These are phyloP conservation scores for Empis stercorea DNA, from an alignment of 2,888 invertebrate species.

Conservation along the genomic window DNA sequence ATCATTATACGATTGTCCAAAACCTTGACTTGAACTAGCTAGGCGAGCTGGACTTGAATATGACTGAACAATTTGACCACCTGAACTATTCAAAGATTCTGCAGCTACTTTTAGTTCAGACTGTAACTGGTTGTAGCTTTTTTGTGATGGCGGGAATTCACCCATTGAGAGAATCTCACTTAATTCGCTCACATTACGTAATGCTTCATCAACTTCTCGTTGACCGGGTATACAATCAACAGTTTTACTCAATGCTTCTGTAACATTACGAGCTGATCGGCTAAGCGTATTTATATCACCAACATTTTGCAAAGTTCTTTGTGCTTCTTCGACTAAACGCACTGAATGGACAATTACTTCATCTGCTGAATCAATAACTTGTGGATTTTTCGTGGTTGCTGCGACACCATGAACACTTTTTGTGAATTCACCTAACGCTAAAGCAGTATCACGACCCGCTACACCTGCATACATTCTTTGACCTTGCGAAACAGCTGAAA, in stretches of 20 bases:
- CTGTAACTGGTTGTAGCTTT: constrained; percentile 69
- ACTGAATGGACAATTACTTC: constrained; percentile 70
- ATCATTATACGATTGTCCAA: constrained; percentile 64
- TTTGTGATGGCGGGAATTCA: constrained; percentile 61
- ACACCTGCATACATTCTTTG: constrained; percentile 69
- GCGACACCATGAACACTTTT: constrained; percentile 66
- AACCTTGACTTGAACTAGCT: constrained; percentile 61
- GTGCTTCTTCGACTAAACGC: constrained; percentile 68
- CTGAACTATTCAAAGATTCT: constrained; percentile 68
- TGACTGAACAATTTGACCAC: constrained; percentile 67
- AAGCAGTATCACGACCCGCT: constrained; percentile 70
- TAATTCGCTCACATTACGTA: constrained; percentile 66
- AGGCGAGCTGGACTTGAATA: constrained; percentile 58
- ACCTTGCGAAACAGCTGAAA: constrained; percentile 72
- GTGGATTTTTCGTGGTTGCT: constrained; percentile 50
- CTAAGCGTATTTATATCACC: constrained; percentile 41
- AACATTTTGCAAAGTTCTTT: constrained; percentile 38
- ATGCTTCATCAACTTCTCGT: constrained; percentile 81
- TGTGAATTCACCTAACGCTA: constrained; percentile 58
- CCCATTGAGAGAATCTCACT: constrained; percentile 58
- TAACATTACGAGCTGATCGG: constrained; percentile 60
- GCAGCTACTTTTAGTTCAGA: constrained; percentile 75
- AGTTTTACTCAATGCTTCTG: constrained; percentile 45
- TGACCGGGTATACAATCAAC: constrained; percentile 86
- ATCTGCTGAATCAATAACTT: constrained; percentile 56